Evolutionary conservation across 2,797 vertebrate genomes (phyloP).

Genomic region (Sphenodon punctatus): DNA sequence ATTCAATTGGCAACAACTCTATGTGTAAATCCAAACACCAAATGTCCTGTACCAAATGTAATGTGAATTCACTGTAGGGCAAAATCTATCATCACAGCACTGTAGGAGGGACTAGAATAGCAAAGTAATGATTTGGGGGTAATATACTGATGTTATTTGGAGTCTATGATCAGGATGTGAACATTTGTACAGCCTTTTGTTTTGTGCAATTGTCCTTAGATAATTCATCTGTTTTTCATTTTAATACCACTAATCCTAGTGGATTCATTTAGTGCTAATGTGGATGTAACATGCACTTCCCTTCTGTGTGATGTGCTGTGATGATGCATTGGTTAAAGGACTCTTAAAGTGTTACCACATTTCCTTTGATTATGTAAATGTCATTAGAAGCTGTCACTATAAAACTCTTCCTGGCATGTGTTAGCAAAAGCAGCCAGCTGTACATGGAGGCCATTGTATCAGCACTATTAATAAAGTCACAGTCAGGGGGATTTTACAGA

Average conservation of each 20-base stretch:
- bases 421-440: constrained; percentile 33
- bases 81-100: constrained; percentile 60
- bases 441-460: neutral
- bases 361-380: constrained; percentile 31
- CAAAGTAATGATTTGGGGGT: constrained; percentile 67
- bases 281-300: constrained; percentile 22
- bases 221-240: constrained; percentile 60
- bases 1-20: constrained; percentile 58
- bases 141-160: constrained; percentile 64
- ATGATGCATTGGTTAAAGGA: constrained; percentile 33
- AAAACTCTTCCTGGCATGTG: constrained; percentile 14
- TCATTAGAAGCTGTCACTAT: constrained; percentile 32
- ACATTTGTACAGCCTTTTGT: constrained; percentile 53
- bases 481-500: neutral
- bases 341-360: constrained; percentile 30
- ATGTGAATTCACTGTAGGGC: constrained; percentile 65
- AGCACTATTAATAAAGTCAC: constrained; percentile 26
- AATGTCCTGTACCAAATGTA: constrained; percentile 64
- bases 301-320: constrained; percentile 7
- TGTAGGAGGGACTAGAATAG: constrained; percentile 58
- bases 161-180: constrained; percentile 54
- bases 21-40: constrained; percentile 59
- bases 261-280: constrained; percentile 30
- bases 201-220: constrained; percentile 17
- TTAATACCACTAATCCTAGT: constrained; percentile 21